Base-by-base conservation (phyloP, 2,888 invertebrate genomes). In the Drosophila conformis region DNA sequence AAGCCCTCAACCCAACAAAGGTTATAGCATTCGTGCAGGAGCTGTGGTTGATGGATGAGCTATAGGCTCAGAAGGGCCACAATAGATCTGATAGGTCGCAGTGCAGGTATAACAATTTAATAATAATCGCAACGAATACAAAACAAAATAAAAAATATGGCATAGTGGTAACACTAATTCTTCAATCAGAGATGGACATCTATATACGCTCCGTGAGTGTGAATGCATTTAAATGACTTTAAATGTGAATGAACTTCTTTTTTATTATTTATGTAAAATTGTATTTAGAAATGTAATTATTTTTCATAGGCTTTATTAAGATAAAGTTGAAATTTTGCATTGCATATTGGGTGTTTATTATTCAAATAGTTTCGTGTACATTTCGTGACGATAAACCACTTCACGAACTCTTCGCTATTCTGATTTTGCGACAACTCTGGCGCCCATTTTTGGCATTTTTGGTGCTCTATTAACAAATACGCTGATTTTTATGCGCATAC, bases 401-500 rank as follows among this genome's bases (percentile, higher is more conserved):
- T 67, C 69, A 61, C 58, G 65, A 57, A 49, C 52, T 63, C 72
- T 10, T 78, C 57, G 27, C 67, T 78, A 53, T 64, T 59, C 38
- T 54, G 48, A 69, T 67, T 62, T 58, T 35, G 67, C 70, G 88
- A 76, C 86, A 86, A 86, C 86, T 85, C 86, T 86, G 78, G 75
- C 76, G 88, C 86, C 77, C 82, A 85, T 87, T 85, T 84, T 78
- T 72, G 87, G 80, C 83, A 76, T 74, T 89, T 89, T 78, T 82
- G 78, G 82, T 70, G 62, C 57, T 78, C 82, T 70, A 66, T 60
- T 78, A 69, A 67, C 69, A 54, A 75, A 69, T 82, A 74, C 68
- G 70, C 51, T 71, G 71, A 82, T 70, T 80, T 90, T 89, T 86
- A 77, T 84, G 85, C 77, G 59, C 60, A 57, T 63, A 53, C 49